These are phyloP conservation scores for Erebia palarica DNA, from an alignment of 2,888 invertebrate genomes.

Conservation along the genomic window DNA sequence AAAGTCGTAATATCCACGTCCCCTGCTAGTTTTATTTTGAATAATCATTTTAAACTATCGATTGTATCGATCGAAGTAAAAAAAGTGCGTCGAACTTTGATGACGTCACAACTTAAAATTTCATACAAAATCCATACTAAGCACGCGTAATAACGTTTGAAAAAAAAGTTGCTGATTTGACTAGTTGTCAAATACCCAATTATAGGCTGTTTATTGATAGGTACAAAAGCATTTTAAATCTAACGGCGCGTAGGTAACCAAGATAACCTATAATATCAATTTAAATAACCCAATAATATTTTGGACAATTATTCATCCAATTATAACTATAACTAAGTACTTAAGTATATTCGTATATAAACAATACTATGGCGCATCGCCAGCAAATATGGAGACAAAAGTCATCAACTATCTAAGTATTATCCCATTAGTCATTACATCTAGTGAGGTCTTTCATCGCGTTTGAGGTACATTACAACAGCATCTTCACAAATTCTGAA, in stretches of 20 bases:
- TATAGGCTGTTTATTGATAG: too few species aligned
- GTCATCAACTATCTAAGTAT: slow-evolving; percentile 37
- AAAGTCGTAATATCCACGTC: too few species aligned
- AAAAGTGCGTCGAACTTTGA: too few species aligned
- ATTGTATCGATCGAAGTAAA: too few species aligned
- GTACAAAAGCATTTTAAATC: too few species aligned
- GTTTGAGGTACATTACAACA: slow-evolving; percentile 70
- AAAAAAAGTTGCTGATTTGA: too few species aligned
- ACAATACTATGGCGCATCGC: slow-evolving; percentile 29
- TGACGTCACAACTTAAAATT: too few species aligned
- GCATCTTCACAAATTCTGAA: slow-evolving; percentile 83
- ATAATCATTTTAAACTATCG: too few species aligned
- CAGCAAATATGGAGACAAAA: slow-evolving; percentile 29
- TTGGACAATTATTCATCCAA: slow-evolving; percentile 31
- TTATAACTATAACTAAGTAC: slow-evolving; percentile 29
- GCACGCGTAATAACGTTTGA: too few species aligned
- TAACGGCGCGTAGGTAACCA: neutral
- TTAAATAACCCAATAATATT: slow-evolving; percentile 36
- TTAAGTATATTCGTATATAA: slow-evolving; percentile 2
- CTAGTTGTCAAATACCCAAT: too few species aligned
- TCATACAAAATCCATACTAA: too few species aligned
- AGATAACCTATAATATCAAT: slow-evolving; percentile 35
- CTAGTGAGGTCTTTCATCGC: slow-evolving; percentile 65
- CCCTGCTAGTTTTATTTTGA: too few species aligned
- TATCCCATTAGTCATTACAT: slow-evolving; percentile 46